phyloP scores from a whole-genome alignment of 2,888 invertebrate genomes.

The Apamea sordens region DNA sequence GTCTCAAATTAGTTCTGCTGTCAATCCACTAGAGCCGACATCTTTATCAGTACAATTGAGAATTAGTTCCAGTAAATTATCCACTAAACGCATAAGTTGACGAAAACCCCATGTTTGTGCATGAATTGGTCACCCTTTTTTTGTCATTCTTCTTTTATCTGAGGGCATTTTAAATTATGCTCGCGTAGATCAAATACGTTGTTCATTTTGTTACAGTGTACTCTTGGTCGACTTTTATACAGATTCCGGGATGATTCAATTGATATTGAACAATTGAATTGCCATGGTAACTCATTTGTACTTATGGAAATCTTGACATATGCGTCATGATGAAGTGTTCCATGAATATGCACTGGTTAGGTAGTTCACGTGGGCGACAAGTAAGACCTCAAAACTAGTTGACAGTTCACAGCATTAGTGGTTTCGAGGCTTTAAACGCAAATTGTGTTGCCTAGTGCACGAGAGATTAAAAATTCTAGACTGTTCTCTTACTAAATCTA shows the following conservation, averaged over 20 bases:
- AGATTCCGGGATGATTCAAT: not conserved
- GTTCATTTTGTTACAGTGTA: slow-evolving; percentile 6
- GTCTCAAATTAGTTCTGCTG: slow-evolving; percentile 62
- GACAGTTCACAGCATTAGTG: slow-evolving; percentile 24
- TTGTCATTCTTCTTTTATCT: slow-evolving; percentile 6
- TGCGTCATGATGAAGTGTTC: slow-evolving; percentile 17
- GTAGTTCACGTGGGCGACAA: slow-evolving; percentile 19
- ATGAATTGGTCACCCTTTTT: slow-evolving; percentile 25
- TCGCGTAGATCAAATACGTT: slow-evolving; percentile 22
- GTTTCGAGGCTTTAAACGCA: not conserved
- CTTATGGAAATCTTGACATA: not conserved
- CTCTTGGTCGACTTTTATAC: not conserved
- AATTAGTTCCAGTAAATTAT: slow-evolving; percentile 64
- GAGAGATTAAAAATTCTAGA: not conserved
- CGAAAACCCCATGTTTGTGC: slow-evolving; percentile 41
- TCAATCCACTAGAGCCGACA: slow-evolving; percentile 46
- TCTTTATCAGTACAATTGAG: slow-evolving; percentile 64
- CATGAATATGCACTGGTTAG: slow-evolving; percentile 32
- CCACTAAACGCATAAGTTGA: slow-evolving; percentile 37
- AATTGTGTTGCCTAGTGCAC: not conserved
- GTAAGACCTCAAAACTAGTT: slow-evolving; percentile 25
- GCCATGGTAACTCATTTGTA: not conserved
- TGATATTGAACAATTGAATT: not conserved
- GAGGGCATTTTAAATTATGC: slow-evolving; percentile 6
- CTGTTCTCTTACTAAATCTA: not conserved